Evolutionary conservation across 2,797 vertebrate genomes (phyloP).

Genomic region (Lycodopsis pacificus): DNA sequence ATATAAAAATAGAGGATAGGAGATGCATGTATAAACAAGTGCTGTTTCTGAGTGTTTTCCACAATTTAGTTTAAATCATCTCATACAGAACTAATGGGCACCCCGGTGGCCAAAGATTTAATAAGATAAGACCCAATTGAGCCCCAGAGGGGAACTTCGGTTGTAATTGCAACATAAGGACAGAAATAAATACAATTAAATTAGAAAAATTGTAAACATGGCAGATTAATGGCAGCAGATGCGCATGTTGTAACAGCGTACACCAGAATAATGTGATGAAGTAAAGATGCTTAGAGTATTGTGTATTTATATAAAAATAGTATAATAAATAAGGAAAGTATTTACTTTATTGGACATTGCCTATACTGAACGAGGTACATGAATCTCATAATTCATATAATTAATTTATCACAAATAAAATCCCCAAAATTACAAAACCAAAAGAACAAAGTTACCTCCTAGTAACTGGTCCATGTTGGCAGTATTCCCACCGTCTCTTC

Average conservation of each 20-base stretch:
- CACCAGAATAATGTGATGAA: background rate
- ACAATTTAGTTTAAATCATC: no score
- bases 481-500: conserved; percentile 65
- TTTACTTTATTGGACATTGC: background rate
- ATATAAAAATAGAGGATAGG: background rate
- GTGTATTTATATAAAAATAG: background rate
- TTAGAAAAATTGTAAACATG: no score
- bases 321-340: background rate
- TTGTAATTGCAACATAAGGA: no score
- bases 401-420: background rate
- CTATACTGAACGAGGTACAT: no score
- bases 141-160: no score
- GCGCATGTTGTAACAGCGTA: background rate
- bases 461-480: conserved; percentile 84
- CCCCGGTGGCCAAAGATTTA: no score
- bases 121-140: no score
- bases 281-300: background rate
- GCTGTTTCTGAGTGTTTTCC: no score
- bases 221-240: no score
- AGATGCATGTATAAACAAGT: background rate
- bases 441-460: conserved; percentile 46
- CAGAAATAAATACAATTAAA: no score
- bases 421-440: background rate
- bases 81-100: no score
- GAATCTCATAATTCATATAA: no score